These are phyloP conservation scores for Luscinia luscinia DNA, from an alignment of 2,797 vertebrate species.

Conservation along the genomic window DNA sequence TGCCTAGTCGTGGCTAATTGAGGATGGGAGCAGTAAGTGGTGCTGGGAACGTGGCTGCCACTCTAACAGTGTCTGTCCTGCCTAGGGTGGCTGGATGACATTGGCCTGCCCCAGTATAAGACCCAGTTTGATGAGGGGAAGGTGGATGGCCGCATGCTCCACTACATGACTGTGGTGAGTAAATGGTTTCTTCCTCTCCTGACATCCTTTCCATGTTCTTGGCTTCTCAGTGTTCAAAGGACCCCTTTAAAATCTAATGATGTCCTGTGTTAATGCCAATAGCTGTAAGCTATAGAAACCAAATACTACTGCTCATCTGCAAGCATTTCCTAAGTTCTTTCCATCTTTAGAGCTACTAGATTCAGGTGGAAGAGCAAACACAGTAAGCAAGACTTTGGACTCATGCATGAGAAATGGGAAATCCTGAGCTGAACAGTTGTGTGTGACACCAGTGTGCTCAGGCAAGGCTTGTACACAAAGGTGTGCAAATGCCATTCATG, in stretches of 20 bases:
- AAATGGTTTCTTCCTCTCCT: not conserved
- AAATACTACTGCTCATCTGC: not conserved
- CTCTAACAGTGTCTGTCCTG: not conserved
- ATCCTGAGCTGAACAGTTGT: not conserved
- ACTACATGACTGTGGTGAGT: conserved; percentile 97
- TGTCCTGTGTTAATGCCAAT: not conserved
- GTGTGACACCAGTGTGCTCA: not conserved
- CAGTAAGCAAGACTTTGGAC: not conserved
- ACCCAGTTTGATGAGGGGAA: conserved; percentile 97
- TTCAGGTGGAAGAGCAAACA: not conserved
- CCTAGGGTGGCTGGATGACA: conserved; percentile 97
- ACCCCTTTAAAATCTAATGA: not conserved
- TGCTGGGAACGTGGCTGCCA: not conserved
- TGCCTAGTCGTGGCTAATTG: not conserved
- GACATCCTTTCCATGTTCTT: not conserved
- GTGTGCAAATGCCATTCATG: not conserved
- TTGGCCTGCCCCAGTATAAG: conserved; percentile 97
- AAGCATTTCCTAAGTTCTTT: not conserved
- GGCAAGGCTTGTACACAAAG: not conserved
- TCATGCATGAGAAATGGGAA: not conserved
- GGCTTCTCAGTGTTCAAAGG: not conserved
- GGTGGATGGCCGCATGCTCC: conserved; percentile 95
- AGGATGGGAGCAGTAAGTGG: not conserved
- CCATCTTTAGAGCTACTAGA: not conserved
- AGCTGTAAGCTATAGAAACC: not conserved